Evolutionary conservation across 2,113 vertebrate species (phyloP).

Genomic region (Zapornia atra): DNA sequence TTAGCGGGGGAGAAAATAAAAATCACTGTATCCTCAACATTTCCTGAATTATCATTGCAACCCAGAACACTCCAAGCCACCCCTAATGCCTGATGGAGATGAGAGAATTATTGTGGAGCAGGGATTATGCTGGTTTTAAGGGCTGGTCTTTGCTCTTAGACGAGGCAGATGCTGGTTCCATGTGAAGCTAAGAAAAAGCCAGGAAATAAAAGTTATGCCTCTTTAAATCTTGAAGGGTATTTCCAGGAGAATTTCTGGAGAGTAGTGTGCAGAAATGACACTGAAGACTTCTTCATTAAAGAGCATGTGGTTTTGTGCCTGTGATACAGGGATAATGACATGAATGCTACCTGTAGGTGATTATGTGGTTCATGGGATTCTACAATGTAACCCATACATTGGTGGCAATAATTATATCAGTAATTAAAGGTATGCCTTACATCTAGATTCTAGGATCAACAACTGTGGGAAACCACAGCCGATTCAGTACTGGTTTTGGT

Average conservation of each 20-base stretch:
- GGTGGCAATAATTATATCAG: neutral
- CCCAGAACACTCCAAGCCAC: neutral
- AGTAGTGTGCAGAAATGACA: neutral
- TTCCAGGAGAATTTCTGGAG: neutral
- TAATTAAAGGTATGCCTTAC: conserved; percentile 16
- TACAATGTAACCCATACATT: neutral
- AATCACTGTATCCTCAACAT: neutral
- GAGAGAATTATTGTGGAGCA: neutral
- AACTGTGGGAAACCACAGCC: conserved; percentile 19
- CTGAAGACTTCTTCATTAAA: neutral
- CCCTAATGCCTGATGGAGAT: neutral
- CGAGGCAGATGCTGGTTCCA: neutral
- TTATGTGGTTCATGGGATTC: conserved; percentile 10
- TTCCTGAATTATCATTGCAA: neutral
- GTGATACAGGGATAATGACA: neutral
- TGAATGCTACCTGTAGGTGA: neutral
- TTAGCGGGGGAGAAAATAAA: neutral
- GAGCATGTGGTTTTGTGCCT: neutral
- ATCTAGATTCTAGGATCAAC: neutral
- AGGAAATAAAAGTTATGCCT: neutral
- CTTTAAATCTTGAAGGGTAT: neutral
- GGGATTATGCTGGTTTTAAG: neutral
- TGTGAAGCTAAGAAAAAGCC: neutral
- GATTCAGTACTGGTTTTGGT: neutral
- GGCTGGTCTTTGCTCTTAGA: neutral